A percentile compares a stretch with the other conserved stretches of the same genome.
These are phyloP conservation scores for Aphrophora alni DNA, from an alignment of 2,888 invertebrate species.

Conservation along the genomic window DNA sequence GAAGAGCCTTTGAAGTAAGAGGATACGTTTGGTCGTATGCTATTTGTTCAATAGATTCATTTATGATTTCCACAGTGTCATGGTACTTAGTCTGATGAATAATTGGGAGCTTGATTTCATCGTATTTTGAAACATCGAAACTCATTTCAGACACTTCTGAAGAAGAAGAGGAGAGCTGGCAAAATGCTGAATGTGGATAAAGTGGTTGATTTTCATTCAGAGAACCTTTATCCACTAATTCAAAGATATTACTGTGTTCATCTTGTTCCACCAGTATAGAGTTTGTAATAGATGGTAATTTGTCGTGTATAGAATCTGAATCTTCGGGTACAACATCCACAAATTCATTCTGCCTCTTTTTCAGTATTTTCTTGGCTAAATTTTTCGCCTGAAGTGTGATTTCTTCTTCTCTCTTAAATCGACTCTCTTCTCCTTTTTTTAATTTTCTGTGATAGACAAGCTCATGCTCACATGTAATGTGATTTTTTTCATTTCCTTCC, in stretches of 20 bases:
- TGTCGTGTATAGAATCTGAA: background rate
- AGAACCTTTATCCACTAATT: no score
- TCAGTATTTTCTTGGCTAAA: background rate
- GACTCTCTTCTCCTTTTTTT: background rate
- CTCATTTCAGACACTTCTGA: background rate
- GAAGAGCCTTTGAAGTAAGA: background rate
- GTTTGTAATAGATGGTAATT: background rate
- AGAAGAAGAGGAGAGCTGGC: background rate
- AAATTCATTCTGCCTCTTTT: background rate
- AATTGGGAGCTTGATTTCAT: background rate
- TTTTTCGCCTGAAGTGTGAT: background rate
- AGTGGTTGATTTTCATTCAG: background rate
- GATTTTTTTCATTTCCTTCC: background rate
- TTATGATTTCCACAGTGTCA: background rate
- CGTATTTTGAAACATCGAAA: background rate
- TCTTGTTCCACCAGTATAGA: background rate
- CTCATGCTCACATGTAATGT: background rate
- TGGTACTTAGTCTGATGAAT: background rate
- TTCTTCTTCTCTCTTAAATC: background rate
- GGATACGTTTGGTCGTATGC: background rate
- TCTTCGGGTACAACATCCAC: no score
- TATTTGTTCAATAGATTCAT: background rate
- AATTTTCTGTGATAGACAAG: background rate
- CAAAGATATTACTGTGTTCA: background rate
- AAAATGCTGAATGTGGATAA: background rate